Evolutionary conservation across 2,888 invertebrate genomes (phyloP), one percentile per base, ranked within the genome.

Genomic region (Heliothis peltigera): DNA sequence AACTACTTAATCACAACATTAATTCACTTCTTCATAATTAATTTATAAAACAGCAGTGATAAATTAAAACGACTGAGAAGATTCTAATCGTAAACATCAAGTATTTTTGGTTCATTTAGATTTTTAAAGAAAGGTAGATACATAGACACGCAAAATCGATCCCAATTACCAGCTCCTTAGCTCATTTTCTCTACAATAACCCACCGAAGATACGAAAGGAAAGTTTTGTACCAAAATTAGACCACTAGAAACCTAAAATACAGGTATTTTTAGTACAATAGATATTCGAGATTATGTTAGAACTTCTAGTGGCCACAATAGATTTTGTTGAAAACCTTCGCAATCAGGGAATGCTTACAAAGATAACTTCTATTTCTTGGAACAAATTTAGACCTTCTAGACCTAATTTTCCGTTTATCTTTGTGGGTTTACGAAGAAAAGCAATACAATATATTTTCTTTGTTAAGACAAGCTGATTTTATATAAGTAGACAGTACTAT

Each of bases 241-340:
- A 42, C n/a, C 39, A 6, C 15, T 17, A 35, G 48, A 35, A 35
- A 15, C 35, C 15, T 15, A 35, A 35, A 35, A n/a, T 6, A 42
- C n/a, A n/a, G n/a, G n/a, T n/a, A n/a, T n/a, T 17, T 42, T 17
- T n/a, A 42, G 42, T 17, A 44, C 46, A 61, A 61, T n/a, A 43
- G 42, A 4, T 32, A n/a, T 32, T 32, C 2, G 1, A 43, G 8
- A 32, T 43, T 22, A 17, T 3, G 7, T 42, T 10, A 19, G 39
- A 12, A 28, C 25, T 60, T 39, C 15, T 15, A 22, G 18, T 17
- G 15, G 15, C 15, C 15, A 39, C 10, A 57, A 52, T 47, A 39
- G 60, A 47, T 46, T 58, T 18, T 25, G 61, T 10, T 21, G 18
- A 8, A 42, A n/a, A 15, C 8, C 12, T 60, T 18, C 6, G 1